Base-by-base conservation (phyloP, 2,888 invertebrate genomes). In the Thymelicus acteon region DNA sequence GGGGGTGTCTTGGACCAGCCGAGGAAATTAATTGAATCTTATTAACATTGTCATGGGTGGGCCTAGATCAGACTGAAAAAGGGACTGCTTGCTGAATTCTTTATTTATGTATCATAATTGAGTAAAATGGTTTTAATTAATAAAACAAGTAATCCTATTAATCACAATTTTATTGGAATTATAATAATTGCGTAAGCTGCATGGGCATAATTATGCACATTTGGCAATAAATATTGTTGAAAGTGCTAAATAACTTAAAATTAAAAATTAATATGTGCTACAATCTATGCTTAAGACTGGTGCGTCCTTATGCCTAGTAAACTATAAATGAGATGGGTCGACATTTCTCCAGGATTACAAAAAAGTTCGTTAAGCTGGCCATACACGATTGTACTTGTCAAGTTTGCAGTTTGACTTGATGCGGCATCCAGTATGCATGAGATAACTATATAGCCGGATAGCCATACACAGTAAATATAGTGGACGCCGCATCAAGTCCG, bases 121-220 rank as follows among this genome's bases (percentile, higher is more conserved):
- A 31, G 40, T 8, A 8, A 44, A 12, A 44, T 44, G 44, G 49
- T 52, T 15, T 60, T 5, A 67, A 69, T 60, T 10, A 75, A 77
- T 75, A 78, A 82, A 84, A 85, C 81, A 77, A 74, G 73, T 69
- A 76, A 77, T 84, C 86, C 85, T 91, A 90, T 84, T 92, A 92
- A 92, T 93, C 88, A 92, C 87, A 91, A 85, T 93, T 92, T 93
- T 70, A 92, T 82, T 93, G 89, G 91, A 92, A 92, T 92, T 87
- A 90, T 89, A 92, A 76, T 91, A 92, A 63, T 63, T 87, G 91
- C 91, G 88, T 81, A 92, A 92, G 91, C 92, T 86, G 89, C 87
- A 82, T 80, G 87, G 84, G 88, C 90, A 91, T 89, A 83, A 87
- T 88, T 87, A 88, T 86, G 87, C 80, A 84, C 82, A 82, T 84